These are phyloP conservation scores for Elmis aenea DNA, from an alignment of 2,888 invertebrate species.

Conservation along the genomic window DNA sequence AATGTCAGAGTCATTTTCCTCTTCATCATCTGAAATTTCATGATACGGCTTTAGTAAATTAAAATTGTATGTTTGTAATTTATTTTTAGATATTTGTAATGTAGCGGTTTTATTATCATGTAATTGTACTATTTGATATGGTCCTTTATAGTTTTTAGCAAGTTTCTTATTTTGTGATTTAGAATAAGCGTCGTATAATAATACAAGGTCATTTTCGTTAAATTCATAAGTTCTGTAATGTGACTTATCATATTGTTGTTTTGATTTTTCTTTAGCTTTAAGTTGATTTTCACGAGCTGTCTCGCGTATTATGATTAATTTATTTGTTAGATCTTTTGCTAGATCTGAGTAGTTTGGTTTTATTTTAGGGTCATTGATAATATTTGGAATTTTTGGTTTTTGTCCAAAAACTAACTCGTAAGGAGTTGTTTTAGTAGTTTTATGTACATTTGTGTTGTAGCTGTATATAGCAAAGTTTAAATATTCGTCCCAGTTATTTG, in stretches of 20 bases:
- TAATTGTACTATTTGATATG: conserved; percentile 13
- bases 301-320: conserved; percentile 11
- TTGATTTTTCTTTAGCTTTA: conserved; percentile 9
- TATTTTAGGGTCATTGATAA: conserved; percentile 8
- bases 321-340: conserved; percentile 7
- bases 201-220: conserved; percentile 9
- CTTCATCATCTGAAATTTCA: no score
- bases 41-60: conserved; percentile 6
- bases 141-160: conserved; percentile 8
- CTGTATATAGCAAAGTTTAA: no score
- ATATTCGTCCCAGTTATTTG: conserved; percentile 5
- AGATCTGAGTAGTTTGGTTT: conserved; percentile 10
- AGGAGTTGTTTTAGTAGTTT: background rate
- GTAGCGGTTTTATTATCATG: conserved; percentile 6
- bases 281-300: conserved; percentile 11
- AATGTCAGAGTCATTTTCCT: no score
- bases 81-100: conserved; percentile 1
- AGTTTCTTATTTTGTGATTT: conserved; percentile 13
- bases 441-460: no score
- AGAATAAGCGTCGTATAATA: conserved; percentile 6
- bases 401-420: conserved; percentile 9
- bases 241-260: conserved; percentile 15
- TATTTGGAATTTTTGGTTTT: conserved; percentile 11
- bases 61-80: conserved; percentile 4
- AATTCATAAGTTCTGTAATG: conserved; percentile 9